Evolutionary conservation across 2,888 invertebrate genomes (phyloP).

Genomic region (Sphaerophoria taeniata): DNA sequence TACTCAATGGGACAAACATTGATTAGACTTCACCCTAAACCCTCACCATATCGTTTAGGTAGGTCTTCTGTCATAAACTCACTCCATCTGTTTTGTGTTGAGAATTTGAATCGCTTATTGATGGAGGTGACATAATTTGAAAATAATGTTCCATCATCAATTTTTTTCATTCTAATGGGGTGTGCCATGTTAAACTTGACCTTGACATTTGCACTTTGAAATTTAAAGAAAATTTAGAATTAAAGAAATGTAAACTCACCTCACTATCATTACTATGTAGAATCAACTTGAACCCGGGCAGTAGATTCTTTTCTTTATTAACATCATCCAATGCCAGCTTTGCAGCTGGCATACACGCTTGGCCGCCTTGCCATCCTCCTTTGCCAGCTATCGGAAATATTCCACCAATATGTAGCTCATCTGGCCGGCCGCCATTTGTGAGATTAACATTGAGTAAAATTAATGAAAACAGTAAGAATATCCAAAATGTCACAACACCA

Average conservation of each 20-base stretch:
- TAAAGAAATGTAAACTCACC: slow-evolving; percentile 85
- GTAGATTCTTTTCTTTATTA: slow-evolving; percentile 92
- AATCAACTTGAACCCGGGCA: slow-evolving; percentile 95
- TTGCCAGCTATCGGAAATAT: slow-evolving; percentile 98
- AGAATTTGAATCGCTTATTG: neutral
- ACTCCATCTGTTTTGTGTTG: slow-evolving; percentile 1
- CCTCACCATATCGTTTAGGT: neutral
- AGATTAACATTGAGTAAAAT: slow-evolving; percentile 80
- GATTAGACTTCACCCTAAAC: slow-evolving; percentile 3
- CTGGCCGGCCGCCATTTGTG: slow-evolving; percentile 82
- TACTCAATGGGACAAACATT: slow-evolving; percentile 46
- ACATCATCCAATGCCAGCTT: slow-evolving; percentile 98
- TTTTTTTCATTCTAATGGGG: neutral
- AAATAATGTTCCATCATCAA: neutral
- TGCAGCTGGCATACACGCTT: slow-evolving; percentile 99
- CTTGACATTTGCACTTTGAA: neutral
- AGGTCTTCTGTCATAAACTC: neutral
- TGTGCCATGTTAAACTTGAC: neutral
- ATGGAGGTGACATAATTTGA: slow-evolving; percentile 14
- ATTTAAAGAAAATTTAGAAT: neutral
- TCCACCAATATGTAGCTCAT: slow-evolving; percentile 97
- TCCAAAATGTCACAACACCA: slow-evolving; percentile 83
- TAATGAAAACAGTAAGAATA: slow-evolving; percentile 82
- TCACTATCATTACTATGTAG: slow-evolving; percentile 98
- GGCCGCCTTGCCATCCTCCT: slow-evolving; percentile 99